Base-by-base conservation (phyloP, 1,140 invertebrate species). In the Papilio helenus region DNA sequence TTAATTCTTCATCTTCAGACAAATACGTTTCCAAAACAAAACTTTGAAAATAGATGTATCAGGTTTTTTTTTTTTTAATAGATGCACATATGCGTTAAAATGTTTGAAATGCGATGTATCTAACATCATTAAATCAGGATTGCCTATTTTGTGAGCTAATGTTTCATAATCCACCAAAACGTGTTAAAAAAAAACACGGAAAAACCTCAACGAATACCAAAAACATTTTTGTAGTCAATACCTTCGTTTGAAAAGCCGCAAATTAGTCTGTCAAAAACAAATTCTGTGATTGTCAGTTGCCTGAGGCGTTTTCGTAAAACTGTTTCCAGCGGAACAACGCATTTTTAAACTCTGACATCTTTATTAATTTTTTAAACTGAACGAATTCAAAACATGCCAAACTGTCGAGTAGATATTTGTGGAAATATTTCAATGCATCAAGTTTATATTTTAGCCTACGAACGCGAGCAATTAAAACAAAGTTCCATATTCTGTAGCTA, bases 181-280 rank as follows among this genome's bases (percentile, higher is more conserved):
- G 34, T 39, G 0, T 39, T 8, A 8, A 39, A 39, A 39, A 39
- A 61, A 26, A 61, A 12, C 58, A 26, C 23, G 23, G 58, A 26
- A 61, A 61, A 18, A 5, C 4, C 18, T 1, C 7, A 51, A 51
- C 4, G 0, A 16, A 51, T 16, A 9, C 7, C 4, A n/a, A 55
- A 55, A 55, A 55, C n/a, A 55, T n/a, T 55, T 49, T n/a, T 55
- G 58, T 14, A 61, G 23, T 61, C 58, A 61, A 61, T 61, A 61
- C 20, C 23, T 61, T 61, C 4, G 58, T 61, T 61, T 61, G 20
- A 26, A 61, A 61, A 61, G 58, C 58, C 10, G 23, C 9, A 61
- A 61, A 61, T 26, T 26, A 14, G 10, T 26, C 23, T 26, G 58
- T 61, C 58, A 26, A 61, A 61, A 61, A 61, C 20, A 26, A 23